Conservation (phyloP, 2,113 vertebrate species). For the Picathartes gymnocephalus region DNA sequence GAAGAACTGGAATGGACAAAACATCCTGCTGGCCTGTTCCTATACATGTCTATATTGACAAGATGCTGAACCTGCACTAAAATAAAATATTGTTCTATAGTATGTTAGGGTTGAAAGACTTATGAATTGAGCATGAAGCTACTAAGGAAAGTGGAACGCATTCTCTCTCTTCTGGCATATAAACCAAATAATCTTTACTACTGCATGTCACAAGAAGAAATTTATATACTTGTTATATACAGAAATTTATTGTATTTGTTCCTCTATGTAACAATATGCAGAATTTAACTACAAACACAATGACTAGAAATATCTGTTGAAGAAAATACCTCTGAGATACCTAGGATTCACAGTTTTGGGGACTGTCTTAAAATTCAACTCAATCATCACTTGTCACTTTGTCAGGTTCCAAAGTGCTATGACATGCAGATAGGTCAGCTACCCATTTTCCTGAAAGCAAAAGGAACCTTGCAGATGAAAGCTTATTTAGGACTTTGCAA, state of each 20-base stretch:
- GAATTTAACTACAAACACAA: background rate
- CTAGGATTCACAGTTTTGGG: background rate
- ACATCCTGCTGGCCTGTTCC: background rate
- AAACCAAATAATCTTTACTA: background rate
- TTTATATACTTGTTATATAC: background rate
- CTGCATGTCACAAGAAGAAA: background rate
- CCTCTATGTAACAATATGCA: background rate
- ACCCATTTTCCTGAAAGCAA: background rate
- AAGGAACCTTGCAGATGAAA: background rate
- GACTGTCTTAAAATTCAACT: background rate
- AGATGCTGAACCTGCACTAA: background rate
- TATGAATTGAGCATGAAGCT: background rate
- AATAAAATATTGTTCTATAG: background rate
- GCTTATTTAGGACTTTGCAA: background rate
- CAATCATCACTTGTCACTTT: background rate
- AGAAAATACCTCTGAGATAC: background rate
- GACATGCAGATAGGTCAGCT: background rate
- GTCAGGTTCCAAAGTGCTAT: background rate
- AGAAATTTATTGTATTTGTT: background rate
- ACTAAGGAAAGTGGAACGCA: background rate
- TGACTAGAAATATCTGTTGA: background rate
- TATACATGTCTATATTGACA: background rate
- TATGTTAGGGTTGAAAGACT: background rate
- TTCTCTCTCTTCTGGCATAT: background rate
- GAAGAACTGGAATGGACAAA: background rate